These are phyloP conservation scores for Callipepla californica DNA, from an alignment of 2,113 vertebrate genomes.

Conservation along the genomic window DNA sequence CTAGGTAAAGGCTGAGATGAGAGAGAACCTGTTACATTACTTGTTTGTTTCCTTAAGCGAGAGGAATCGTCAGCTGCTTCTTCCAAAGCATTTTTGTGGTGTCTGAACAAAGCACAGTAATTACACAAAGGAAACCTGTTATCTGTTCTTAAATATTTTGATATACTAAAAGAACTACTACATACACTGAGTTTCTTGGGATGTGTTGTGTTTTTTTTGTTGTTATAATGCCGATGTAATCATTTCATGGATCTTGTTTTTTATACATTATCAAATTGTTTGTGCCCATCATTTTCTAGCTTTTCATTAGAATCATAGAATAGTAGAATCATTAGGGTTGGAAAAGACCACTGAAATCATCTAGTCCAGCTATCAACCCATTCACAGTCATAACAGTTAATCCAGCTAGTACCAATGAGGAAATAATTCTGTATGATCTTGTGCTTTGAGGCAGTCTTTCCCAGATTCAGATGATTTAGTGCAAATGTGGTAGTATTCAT, in stretches of 20 bases:
- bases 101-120: background rate
- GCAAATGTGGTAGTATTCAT: background rate
- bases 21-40: background rate
- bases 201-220: background rate
- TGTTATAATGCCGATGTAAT: background rate
- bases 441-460: background rate
- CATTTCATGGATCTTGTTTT: background rate
- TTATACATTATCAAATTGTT: background rate
- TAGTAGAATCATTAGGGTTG: too few species aligned
- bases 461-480: background rate
- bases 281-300: background rate
- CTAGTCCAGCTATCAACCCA: too few species aligned
- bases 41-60: background rate
- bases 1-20: background rate
- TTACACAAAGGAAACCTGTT: background rate
- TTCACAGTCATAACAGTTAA: background rate
- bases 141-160: background rate
- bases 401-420: background rate
- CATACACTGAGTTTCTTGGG: background rate
- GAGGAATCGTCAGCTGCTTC: background rate
- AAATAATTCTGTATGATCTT: background rate
- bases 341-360: too few species aligned
- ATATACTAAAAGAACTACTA: background rate
- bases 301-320: background rate
- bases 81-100: background rate